Percentiles rank a stretch among this genome's conserved stretches.
Evolutionary conservation across 2,888 invertebrate genomes (phyloP).

Genomic region (Caenorhabditis sp.): DNA sequence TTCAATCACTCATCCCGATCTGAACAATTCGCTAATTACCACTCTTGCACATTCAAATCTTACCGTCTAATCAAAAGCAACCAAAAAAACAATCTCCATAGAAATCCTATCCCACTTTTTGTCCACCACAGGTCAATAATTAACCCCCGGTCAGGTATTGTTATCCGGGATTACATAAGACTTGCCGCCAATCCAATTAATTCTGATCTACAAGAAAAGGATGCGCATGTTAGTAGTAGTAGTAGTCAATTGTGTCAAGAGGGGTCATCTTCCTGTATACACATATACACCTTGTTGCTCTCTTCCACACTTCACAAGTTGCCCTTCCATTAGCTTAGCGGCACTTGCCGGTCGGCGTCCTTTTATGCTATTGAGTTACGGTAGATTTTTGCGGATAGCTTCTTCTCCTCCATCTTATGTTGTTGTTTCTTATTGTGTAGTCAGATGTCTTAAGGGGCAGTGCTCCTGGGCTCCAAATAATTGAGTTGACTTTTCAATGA

Average conservation of each 20-base stretch:
- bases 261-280: conserved; percentile 32
- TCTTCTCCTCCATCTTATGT: background rate
- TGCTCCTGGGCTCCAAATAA: conserved; percentile 57
- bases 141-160: conserved; percentile 40
- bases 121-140: conserved; percentile 2
- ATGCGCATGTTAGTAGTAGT: conserved; percentile 20
- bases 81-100: conserved; percentile 27
- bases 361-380: conserved; percentile 58
- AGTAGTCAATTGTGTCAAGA: conserved; percentile 36
- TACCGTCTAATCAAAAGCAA: background rate
- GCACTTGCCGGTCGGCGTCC: conserved; percentile 30
- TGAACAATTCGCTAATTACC: background rate
- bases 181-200: conserved; percentile 46
- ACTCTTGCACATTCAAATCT: background rate
- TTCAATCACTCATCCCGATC: no score
- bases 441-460: conserved; percentile 46
- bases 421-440: conserved; percentile 49
- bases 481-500: conserved; percentile 68
- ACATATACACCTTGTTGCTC: conserved; percentile 24
- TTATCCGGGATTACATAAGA: conserved; percentile 52
- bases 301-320: conserved; percentile 22
- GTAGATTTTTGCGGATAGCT: conserved; percentile 23
- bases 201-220: conserved; percentile 22
- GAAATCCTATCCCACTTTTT: conserved; percentile 31
- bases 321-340: conserved; percentile 42